Conservation (phyloP, 2,113 vertebrate genomes). For the Apteryx owenii region DNA sequence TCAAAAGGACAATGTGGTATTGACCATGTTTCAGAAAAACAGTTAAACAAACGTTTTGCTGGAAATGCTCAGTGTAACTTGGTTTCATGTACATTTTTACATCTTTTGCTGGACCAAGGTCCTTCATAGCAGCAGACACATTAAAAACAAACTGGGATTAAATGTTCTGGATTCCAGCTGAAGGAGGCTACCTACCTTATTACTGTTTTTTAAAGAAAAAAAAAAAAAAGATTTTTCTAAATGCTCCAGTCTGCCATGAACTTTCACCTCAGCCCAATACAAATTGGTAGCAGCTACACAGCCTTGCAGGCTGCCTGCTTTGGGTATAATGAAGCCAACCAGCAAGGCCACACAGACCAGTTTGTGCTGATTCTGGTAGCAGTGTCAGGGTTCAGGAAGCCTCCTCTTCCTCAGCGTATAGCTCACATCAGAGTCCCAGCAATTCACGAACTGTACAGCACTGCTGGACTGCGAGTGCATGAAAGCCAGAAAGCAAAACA, state of each 20-base stretch:
- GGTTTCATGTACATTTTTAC: not conserved
- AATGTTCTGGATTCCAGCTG: not conserved
- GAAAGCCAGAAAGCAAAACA: not conserved
- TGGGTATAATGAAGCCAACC: not conserved
- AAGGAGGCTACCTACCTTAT: not conserved
- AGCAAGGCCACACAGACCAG: fast-evolving
- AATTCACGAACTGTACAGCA: not conserved
- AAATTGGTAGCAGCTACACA: not conserved
- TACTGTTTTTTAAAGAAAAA: not conserved
- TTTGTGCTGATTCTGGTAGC: not conserved
- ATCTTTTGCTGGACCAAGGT: not conserved
- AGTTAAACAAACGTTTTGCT: not conserved
- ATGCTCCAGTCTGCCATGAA: too few species aligned
- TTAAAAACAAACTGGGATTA: not conserved
- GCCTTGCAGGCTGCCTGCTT: not conserved
- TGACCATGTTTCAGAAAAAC: not conserved
- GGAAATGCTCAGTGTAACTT: not conserved
- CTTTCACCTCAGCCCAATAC: not conserved
- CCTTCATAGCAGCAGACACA: not conserved
- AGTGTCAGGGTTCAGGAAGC: not conserved
- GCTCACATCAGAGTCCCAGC: not conserved
- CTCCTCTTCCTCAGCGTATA: not conserved
- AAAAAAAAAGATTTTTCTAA: too few species aligned
- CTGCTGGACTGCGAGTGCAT: not conserved
- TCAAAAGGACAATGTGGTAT: not conserved